These are phyloP conservation scores for Odontothrips loti DNA, from an alignment of 2,888 invertebrate genomes.

Conservation along the genomic window DNA sequence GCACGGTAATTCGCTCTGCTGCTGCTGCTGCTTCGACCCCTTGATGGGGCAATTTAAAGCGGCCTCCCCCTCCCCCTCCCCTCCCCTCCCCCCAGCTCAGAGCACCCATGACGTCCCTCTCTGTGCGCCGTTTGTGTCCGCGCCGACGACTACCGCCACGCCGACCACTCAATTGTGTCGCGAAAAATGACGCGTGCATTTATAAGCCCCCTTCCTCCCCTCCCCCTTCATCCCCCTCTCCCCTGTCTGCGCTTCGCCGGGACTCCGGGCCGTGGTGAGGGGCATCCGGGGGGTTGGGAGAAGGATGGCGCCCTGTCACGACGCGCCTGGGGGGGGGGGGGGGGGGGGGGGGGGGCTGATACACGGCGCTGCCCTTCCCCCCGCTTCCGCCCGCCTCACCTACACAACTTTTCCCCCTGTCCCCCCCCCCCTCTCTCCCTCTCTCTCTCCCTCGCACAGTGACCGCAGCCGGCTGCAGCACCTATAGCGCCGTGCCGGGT, in stretches of 20 bases:
- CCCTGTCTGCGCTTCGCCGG: too few species aligned
- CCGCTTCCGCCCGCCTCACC: background rate
- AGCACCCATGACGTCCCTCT: background rate
- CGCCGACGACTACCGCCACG: background rate
- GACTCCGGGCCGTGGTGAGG: too few species aligned
- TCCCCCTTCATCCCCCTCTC: too few species aligned
- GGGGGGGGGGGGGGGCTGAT: background rate
- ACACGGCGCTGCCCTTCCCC: background rate
- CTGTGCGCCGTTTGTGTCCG: background rate
- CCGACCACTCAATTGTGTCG: slow-evolving; percentile 1
- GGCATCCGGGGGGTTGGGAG: background rate
- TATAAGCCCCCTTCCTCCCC: background rate
- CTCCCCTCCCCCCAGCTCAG: background rate
- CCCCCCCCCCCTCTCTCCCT: background rate
- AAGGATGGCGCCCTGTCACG: slow-evolving; percentile 17
- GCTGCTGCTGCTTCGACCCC: too few species aligned
- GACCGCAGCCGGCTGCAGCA: background rate
- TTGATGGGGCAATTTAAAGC: slow-evolving; percentile 4
- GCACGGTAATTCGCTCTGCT: background rate
- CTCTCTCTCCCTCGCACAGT: background rate
- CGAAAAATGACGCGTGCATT: slow-evolving; percentile 6
- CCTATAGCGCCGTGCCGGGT: background rate
- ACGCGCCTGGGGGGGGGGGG: background rate
- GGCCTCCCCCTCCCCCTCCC: background rate
- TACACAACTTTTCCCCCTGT: background rate